Conservation (phyloP, 1,140 invertebrate genomes). For the Pogonus chalceus region DNA sequence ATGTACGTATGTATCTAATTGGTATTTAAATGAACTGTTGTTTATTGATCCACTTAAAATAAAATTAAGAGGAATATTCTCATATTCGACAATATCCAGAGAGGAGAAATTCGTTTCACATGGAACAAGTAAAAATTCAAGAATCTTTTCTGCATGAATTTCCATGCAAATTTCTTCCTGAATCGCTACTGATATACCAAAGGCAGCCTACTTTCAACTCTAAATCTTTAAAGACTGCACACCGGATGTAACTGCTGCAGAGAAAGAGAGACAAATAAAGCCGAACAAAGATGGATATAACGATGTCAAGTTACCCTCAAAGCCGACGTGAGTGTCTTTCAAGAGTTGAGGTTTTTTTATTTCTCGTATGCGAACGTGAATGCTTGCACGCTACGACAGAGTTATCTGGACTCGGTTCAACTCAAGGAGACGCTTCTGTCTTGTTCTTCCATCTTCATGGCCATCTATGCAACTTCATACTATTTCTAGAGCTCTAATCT, state of each 20-base stretch:
- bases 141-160: background rate
- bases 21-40: too few relatives aligned
- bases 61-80: too few relatives aligned
- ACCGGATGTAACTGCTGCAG: background rate
- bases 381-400: too few relatives aligned
- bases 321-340: background rate
- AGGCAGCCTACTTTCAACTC: background rate
- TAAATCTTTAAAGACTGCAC: background rate
- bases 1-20: too few relatives aligned
- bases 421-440: too few relatives aligned
- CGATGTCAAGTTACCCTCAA: background rate
- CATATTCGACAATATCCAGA: too few relatives aligned
- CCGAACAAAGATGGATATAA: background rate
- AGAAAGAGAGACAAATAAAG: background rate
- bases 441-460: too few relatives aligned
- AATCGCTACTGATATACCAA: background rate
- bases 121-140: background rate
- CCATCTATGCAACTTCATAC: too few relatives aligned
- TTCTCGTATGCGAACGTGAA: background rate
- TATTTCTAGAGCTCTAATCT: too few relatives aligned
- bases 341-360: background rate
- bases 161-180: background rate
- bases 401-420: too few relatives aligned
- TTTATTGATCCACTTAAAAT: too few relatives aligned
- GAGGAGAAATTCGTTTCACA: too few relatives aligned